Evolutionary conservation across 64 coral and sea anemone species (phyloP).

Genomic region (Actinia equina): DNA sequence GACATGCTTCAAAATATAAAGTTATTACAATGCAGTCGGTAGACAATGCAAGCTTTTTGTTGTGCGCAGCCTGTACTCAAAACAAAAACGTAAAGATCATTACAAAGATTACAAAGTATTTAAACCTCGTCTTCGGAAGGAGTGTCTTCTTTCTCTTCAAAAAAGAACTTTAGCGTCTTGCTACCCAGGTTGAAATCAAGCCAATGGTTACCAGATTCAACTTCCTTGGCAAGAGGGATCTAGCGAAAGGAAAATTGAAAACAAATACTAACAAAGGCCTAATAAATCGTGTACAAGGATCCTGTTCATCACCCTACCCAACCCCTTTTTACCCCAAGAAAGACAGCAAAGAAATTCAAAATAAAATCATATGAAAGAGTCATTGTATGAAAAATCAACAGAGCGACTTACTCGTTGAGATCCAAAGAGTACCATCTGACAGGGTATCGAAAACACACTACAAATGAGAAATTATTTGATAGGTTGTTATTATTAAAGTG

Average conservation of each 20-base stretch:
- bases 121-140: neutral
- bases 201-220: neutral
- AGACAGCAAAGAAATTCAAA: too few relatives aligned
- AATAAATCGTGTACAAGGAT: too few relatives aligned
- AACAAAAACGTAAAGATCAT: too few relatives aligned
- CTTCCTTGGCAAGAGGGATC: slow-evolving; percentile 4
- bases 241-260: neutral
- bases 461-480: neutral
- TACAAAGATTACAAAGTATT: neutral
- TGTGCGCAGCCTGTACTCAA: neutral
- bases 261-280: too few relatives aligned
- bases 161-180: slow-evolving; percentile 15
- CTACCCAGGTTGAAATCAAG: slow-evolving; percentile 23
- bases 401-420: neutral
- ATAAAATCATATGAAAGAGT: too few relatives aligned
- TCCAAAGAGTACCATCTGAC: slow-evolving; percentile 1
- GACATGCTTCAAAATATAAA: neutral
- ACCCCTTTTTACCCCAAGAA: too few relatives aligned
- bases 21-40: neutral
- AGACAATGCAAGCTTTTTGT: neutral
- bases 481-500: neutral
- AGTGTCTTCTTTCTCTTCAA: slow-evolving; percentile 9
- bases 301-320: too few relatives aligned
- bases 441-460: neutral
- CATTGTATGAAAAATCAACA: too few relatives aligned